These are phyloP conservation scores for Sarcophilus harrisii DNA, from an alignment of 2,797 vertebrate species.

Conservation along the genomic window DNA sequence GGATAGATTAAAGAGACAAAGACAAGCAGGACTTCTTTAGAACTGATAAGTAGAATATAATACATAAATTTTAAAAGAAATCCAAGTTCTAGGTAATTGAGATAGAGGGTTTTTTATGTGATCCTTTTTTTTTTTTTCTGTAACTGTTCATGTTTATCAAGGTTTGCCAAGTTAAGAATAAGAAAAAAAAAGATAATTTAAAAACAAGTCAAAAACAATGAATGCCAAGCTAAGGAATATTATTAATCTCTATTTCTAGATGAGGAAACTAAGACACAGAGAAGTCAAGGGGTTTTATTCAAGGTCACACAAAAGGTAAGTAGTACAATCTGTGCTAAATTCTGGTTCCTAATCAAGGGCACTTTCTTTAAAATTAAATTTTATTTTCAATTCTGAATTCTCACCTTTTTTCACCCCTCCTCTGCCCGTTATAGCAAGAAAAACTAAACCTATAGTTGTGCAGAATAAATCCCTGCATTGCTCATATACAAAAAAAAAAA, in stretches of 20 bases:
- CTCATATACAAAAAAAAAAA: not conserved
- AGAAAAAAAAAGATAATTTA: not conserved
- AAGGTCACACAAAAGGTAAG: not conserved
- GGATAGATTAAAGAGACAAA: not conserved
- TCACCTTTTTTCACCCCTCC: not conserved
- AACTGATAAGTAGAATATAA: not conserved
- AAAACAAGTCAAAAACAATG: not conserved
- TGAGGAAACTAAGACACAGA: not conserved
- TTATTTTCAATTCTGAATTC: not conserved
- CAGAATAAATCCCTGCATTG: not conserved
- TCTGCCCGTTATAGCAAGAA: not conserved
- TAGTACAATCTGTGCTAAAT: not conserved
- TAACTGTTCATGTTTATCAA: not conserved
- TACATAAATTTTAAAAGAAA: not conserved
- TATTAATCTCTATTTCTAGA: not conserved
- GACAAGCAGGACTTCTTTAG: not conserved
- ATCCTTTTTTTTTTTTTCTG: not conserved
- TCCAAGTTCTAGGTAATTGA: not conserved
- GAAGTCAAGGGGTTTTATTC: constrained; percentile 2
- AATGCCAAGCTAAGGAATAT: not conserved
- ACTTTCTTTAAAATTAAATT: not conserved
- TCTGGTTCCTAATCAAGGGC: not conserved
- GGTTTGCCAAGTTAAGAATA: not conserved
- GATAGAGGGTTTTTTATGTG: not conserved
- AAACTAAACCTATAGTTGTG: not conserved